These are phyloP conservation scores for Drosophila engyochracea DNA, from an alignment of 2,888 invertebrate genomes.

Conservation along the genomic window DNA sequence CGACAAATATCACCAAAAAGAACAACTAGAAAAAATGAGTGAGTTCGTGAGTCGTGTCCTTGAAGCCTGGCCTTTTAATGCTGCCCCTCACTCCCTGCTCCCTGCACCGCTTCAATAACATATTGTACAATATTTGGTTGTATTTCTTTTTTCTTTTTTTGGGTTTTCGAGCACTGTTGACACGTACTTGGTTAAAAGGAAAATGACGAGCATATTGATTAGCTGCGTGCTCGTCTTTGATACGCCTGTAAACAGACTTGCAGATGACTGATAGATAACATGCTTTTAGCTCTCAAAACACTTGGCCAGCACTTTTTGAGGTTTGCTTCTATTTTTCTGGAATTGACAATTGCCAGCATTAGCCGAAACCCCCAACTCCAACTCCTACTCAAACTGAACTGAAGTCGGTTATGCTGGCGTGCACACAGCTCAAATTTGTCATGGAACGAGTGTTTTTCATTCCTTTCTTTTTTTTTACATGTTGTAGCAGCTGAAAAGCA, in stretches of 20 bases:
- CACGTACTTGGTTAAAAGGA: conserved; percentile 82
- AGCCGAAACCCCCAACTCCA: neutral
- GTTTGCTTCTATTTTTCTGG: neutral
- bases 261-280: conserved; percentile 71
- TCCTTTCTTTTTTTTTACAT: neutral
- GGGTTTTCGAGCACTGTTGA: conserved; percentile 61
- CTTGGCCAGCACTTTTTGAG: conserved; percentile 33
- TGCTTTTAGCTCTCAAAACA: conserved; percentile 70
- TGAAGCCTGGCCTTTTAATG: conserved; percentile 40
- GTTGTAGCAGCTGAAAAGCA: conserved; percentile 4
- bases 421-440: conserved; percentile 39
- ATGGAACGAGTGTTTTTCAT: conserved; percentile 21
- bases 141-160: conserved; percentile 17
- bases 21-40: conserved; percentile 30
- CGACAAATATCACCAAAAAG: conserved; percentile 51
- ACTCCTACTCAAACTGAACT: neutral
- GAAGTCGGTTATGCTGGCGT: conserved; percentile 47
- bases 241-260: conserved; percentile 63
- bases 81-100: neutral
- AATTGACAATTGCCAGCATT: conserved; percentile 39
- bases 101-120: conserved; percentile 4
- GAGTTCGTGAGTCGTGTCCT: conserved; percentile 27
- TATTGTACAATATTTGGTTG: conserved; percentile 42
- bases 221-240: conserved; percentile 68
- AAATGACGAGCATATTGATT: conserved; percentile 82